These are phyloP conservation scores for Syritta pipiens DNA, from an alignment of 2,888 invertebrate genomes.

Conservation along the genomic window DNA sequence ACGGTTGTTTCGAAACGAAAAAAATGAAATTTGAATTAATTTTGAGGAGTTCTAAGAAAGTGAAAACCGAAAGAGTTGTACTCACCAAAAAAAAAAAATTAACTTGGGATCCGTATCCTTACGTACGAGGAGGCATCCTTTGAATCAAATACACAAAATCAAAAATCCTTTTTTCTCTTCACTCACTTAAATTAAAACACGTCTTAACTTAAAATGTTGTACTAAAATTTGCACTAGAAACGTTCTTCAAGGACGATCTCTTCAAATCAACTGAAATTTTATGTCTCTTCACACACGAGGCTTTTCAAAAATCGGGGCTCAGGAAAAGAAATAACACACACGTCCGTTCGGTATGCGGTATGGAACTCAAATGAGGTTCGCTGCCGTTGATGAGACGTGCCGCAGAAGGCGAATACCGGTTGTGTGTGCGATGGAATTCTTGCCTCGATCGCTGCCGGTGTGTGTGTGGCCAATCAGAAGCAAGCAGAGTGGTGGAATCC, in stretches of 20 bases:
- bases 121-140: background rate
- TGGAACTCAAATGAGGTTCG: constrained; percentile 39
- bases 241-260: no score
- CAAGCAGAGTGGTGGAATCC: constrained; percentile 22
- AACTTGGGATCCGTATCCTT: background rate
- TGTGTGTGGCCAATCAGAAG: constrained; percentile 28
- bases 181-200: no score
- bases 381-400: background rate
- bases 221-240: no score
- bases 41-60: no score
- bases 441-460: constrained; percentile 12
- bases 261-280: no score
- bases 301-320: no score
- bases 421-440: constrained; percentile 36
- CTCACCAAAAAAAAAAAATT: no score
- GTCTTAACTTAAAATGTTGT: no score
- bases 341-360: constrained; percentile 27
- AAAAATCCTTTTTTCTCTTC: no score
- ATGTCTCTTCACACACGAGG: no score
- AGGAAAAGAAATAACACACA: constrained; percentile 6
- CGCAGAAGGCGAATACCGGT: constrained; percentile 31
- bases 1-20: no score
- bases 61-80: constrained; percentile 37
- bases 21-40: constrained; percentile 11
- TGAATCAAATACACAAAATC: background rate